These are phyloP conservation scores for Scolanthus callimorphus DNA, from an alignment of 92 coral and sea anemone species.

Conservation along the genomic window DNA sequence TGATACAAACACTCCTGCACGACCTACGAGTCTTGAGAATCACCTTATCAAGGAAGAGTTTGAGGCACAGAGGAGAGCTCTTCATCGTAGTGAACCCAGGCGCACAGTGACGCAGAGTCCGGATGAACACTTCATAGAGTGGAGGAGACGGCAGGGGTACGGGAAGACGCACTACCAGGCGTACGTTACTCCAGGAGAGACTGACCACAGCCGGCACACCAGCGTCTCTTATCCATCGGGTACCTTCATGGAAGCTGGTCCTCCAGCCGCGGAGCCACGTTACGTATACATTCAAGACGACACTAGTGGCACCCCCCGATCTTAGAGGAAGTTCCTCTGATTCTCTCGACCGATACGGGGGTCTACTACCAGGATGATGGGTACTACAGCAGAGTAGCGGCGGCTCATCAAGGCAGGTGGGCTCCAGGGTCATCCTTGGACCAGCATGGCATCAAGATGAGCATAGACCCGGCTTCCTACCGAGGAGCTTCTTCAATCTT, in stretches of 20 bases:
- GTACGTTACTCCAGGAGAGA: slow-evolving; percentile 6
- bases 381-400: slow-evolving; percentile 20
- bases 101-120: slow-evolving; percentile 52
- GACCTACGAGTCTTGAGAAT: background rate
- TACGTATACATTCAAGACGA: slow-evolving; percentile 32
- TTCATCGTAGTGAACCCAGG: background rate
- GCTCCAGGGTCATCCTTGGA: slow-evolving; percentile 35
- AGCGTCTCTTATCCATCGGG: slow-evolving; percentile 11
- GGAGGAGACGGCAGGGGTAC: slow-evolving; percentile 59
- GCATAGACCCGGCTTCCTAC: slow-evolving; percentile 28
- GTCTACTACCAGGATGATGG: slow-evolving; percentile 48
- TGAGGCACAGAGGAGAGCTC: slow-evolving; percentile 11
- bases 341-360: slow-evolving; percentile 33
- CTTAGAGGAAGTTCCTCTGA: slow-evolving; percentile 23
- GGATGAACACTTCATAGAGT: slow-evolving; percentile 82
- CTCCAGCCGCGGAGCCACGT: slow-evolving; percentile 14
- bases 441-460: slow-evolving; percentile 30
- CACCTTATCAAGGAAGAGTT: slow-evolving; percentile 10
- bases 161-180: slow-evolving; percentile 18
- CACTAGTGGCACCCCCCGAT: slow-evolving; percentile 13
- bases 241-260: background rate
- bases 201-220: slow-evolving; percentile 13
- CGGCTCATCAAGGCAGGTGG: slow-evolving; percentile 41
- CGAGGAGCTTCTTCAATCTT: slow-evolving; percentile 74
- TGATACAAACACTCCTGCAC: background rate